A percentile compares a stretch with the other conserved stretches of the same genome.
phyloP scores from a whole-genome alignment of 2,797 vertebrate genomes.

The Orestias chungarensis region DNA sequence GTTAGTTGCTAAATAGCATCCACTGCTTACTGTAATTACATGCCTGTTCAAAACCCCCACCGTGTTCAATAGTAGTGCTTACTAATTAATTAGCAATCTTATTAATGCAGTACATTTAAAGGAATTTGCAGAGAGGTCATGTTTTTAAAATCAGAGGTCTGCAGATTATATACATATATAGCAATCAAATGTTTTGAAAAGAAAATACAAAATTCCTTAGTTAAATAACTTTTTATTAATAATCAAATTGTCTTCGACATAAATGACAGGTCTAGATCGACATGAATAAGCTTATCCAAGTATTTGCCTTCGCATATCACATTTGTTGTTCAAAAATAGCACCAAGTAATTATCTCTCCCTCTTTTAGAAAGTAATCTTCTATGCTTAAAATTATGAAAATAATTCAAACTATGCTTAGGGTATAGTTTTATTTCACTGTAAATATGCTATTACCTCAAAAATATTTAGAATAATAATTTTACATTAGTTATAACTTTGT shows the following conservation, averaged over 20 bases:
- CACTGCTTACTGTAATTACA: conserved; percentile 8
- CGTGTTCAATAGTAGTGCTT: conserved; percentile 5
- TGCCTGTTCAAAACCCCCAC: conserved; percentile 7
- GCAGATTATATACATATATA: too few species aligned
- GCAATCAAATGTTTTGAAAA: too few species aligned
- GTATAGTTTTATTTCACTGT: background rate
- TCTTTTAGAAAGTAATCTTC: too few species aligned
- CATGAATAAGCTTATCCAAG: background rate
- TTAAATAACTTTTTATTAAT: conserved; percentile 45
- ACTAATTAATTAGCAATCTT: conserved; percentile 3
- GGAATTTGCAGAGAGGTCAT: background rate
- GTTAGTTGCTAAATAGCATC: background rate
- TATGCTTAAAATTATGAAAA: too few species aligned
- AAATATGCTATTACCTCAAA: conserved; percentile 1
- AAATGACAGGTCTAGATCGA: conserved; percentile 11
- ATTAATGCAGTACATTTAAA: background rate
- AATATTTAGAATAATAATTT: conserved; percentile 45
- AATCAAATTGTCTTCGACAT: conserved; percentile 23
- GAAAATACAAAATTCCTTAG: background rate
- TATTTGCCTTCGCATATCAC: background rate
- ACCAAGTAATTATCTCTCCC: too few species aligned
- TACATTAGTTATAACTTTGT: conserved; percentile 60
- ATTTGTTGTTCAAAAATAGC: background rate
- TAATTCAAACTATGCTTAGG: background rate
- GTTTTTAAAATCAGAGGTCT: background rate